Base-by-base conservation (phyloP, 2,113 vertebrate genomes). In the Xyrauchen texanus region DNA sequence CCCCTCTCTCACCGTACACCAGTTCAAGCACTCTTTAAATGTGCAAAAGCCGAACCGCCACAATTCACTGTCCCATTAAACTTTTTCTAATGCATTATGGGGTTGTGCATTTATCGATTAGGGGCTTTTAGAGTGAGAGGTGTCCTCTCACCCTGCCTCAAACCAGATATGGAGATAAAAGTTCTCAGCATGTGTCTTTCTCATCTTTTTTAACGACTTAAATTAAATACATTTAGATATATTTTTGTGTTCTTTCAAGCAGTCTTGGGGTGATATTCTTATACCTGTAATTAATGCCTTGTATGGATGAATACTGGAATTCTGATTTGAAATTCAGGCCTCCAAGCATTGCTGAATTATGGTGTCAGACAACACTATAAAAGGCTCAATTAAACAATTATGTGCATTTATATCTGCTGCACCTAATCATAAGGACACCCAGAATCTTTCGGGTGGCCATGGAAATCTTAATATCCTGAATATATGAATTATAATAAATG, bases 321-420 rank as follows among this genome's bases (percentile, higher is more conserved):
- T 88, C 88, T 87, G 68, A 64, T 87, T 85, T 82, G 80, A 80
- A 89, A 88, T 84, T 58, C 80, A 81, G 78, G 86, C 82, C 86
- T 84, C 84, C 16, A 51, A 87, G 87, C 87, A 49, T 77, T 69
- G 57, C 55, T 86, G 89, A 90, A 84, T 91, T 87, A 87, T 70
- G 79, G 77, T 78, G 80, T 81, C 67, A 55, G 46, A 57, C 79
- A 55, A 87, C 66, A 81, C 86, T 82, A 86, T 92, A 92, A 92
- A 93, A 92, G n/a, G 85, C 89, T 80, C 81, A 89, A 91, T 92
- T 91, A 90, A 92, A 86, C 89, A 88, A 90, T 90, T 87, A 91
- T 82, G 86, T 87, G 84, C 83, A 83, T 88, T 87, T 86, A 85
- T 34, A 77, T 82, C 83, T 57, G 68, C 74, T 46, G 68, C 87